phyloP scores from a whole-genome alignment of 2,113 vertebrate genomes.

The Rostratula benghalensis region DNA sequence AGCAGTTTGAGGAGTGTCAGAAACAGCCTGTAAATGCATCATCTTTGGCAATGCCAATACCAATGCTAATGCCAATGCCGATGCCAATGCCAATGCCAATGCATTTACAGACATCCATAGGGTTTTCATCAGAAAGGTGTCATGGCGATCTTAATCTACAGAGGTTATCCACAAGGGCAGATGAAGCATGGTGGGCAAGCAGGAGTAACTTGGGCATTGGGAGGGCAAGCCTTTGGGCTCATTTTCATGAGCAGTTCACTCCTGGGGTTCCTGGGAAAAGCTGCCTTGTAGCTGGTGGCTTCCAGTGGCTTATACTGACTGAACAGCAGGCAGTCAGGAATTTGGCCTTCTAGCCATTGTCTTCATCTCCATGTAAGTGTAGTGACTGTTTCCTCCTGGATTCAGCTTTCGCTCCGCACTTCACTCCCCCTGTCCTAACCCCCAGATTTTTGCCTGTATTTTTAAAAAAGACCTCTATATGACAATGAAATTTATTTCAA shows the following conservation, averaged over 20 bases:
- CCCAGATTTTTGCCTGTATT: neutral
- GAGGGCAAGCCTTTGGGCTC: neutral
- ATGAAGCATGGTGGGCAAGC: neutral
- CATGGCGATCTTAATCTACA: neutral
- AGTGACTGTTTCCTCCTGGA: neutral
- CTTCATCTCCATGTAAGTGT: neutral
- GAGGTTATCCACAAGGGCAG: neutral
- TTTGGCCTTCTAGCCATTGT: neutral
- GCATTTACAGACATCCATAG: neutral
- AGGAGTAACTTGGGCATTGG: neutral
- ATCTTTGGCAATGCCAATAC: neutral
- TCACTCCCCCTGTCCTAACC: neutral
- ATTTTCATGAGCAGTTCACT: neutral
- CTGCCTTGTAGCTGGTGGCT: neutral
- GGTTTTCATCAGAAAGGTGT: neutral
- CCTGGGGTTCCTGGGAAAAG: neutral
- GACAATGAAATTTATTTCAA: neutral
- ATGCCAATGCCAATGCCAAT: fast-evolving
- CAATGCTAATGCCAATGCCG: fast-evolving
- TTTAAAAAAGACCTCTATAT: neutral
- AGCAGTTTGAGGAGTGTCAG: neutral
- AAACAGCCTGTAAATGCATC: neutral
- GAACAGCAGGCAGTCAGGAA: neutral
- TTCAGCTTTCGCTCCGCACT: neutral
- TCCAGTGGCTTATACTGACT: neutral